These are phyloP conservation scores for Pelecanus crispus DNA, from an alignment of 2,113 vertebrate species.

Conservation along the genomic window DNA sequence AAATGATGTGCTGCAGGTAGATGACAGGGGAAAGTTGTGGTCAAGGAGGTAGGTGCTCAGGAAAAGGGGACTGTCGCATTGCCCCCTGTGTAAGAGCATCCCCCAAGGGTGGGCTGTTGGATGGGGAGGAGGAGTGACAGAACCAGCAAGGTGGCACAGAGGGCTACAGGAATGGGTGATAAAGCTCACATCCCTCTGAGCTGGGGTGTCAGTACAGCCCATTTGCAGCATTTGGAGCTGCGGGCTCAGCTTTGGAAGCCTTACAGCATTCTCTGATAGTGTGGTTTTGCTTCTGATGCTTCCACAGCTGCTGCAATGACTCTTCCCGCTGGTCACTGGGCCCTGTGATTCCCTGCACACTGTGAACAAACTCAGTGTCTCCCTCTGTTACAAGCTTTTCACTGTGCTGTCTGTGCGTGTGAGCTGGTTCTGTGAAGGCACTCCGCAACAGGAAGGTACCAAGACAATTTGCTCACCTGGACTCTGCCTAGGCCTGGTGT, in stretches of 20 bases:
- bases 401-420: background rate
- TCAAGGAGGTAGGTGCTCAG: background rate
- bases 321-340: background rate
- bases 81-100: background rate
- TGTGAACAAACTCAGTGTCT: background rate
- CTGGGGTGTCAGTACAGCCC: background rate
- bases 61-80: background rate
- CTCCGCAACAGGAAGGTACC: background rate
- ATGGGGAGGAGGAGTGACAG: background rate
- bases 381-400: rapidly evolving
- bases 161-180: background rate
- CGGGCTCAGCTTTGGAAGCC: background rate
- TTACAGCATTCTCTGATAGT: background rate
- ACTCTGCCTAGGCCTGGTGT: background rate
- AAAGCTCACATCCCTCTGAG: background rate
- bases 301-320: background rate
- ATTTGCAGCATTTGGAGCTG: background rate
- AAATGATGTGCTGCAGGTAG: background rate
- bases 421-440: background rate
- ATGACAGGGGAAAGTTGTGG: background rate
- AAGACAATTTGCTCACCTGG: background rate
- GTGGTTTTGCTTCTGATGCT: background rate
- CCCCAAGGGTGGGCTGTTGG: background rate
- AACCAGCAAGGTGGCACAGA: background rate
- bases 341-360: background rate